Evolutionary conservation across 2,113 vertebrate species (phyloP).

Genomic region (Barnardius zonarius): DNA sequence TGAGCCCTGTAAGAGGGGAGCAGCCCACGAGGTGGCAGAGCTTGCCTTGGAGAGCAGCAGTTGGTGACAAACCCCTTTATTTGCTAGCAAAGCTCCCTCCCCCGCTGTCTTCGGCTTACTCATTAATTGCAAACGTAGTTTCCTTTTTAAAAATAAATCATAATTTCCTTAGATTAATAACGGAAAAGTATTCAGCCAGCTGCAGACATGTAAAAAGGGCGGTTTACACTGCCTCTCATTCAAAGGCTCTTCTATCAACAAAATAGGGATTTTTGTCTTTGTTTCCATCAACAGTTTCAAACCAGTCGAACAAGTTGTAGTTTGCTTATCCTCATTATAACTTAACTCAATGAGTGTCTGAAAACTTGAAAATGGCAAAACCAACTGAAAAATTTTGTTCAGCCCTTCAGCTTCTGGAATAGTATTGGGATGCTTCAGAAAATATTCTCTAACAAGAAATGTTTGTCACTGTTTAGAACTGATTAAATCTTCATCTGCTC

Average conservation of each 20-base stretch:
- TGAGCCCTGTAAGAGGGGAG: background rate
- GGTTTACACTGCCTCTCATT: background rate
- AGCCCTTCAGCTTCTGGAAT: background rate
- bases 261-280: background rate
- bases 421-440: background rate
- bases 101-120: background rate
- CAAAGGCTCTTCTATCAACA: background rate
- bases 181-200: background rate
- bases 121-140: background rate
- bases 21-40: slow-evolving; percentile 50
- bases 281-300: background rate
- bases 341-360: background rate
- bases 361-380: background rate
- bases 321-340: background rate
- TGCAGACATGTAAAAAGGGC: background rate
- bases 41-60: background rate
- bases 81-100: background rate
- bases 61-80: background rate
- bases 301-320: background rate
- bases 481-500: background rate
- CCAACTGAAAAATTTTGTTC: background rate
- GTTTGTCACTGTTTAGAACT: background rate
- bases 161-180: background rate
- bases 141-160: background rate
- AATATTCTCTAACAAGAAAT: background rate